phyloP scores from a whole-genome alignment of 2,888 invertebrate genomes.

The Holacanthella duospinosa region DNA sequence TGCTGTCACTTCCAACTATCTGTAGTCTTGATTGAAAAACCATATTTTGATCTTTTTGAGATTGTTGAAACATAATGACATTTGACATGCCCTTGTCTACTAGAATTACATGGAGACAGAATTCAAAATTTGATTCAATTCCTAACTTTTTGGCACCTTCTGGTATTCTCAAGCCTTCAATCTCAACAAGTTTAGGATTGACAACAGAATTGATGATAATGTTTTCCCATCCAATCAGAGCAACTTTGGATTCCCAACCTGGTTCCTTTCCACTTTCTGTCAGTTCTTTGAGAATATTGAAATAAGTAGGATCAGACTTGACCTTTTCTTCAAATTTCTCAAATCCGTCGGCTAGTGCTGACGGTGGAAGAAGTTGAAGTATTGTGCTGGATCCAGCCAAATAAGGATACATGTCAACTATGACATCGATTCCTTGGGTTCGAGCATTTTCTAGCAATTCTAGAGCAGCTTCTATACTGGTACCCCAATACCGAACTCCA shows the following conservation, averaged over 20 bases:
- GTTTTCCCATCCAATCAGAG: conserved; percentile 32
- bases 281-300: conserved; percentile 16
- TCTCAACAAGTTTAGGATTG: conserved; percentile 14
- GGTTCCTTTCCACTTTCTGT: conserved; percentile 29
- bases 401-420: conserved; percentile 36
- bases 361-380: conserved; percentile 31
- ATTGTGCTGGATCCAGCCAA: conserved; percentile 33
- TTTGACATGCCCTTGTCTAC: conserved; percentile 30
- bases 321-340: conserved; percentile 25
- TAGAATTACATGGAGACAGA: conserved; percentile 18
- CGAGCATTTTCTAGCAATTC: conserved; percentile 25
- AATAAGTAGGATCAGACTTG: conserved; percentile 17
- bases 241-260: conserved; percentile 34
- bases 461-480: conserved; percentile 24
- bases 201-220: conserved; percentile 29
- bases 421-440: conserved; percentile 25
- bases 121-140: conserved; percentile 25
- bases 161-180: conserved; percentile 22
- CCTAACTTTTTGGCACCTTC: conserved; percentile 16
- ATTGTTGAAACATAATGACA: conserved; percentile 32
- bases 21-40: conserved; percentile 26
- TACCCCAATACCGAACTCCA: conserved; percentile 33
- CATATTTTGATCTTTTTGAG: conserved; percentile 22
- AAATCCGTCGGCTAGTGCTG: conserved; percentile 28
- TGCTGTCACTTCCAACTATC: conserved; percentile 35